These are phyloP conservation scores for Zygogramma bicolorata DNA, from an alignment of 2,888 invertebrate genomes.

Conservation along the genomic window DNA sequence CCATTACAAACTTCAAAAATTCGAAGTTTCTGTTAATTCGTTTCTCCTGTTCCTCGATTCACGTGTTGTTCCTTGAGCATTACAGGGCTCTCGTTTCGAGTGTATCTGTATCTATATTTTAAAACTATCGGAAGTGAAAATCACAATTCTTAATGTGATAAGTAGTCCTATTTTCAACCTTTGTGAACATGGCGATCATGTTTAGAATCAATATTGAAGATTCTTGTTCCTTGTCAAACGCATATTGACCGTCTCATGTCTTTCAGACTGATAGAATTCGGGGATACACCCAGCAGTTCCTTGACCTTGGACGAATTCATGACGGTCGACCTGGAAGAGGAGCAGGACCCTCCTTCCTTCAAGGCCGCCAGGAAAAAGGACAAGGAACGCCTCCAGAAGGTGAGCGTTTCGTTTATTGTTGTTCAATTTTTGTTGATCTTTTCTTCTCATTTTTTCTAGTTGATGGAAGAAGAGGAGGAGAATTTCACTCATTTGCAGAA, in stretches of 20 bases:
- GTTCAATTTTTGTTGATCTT: neutral
- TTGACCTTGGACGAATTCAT: conserved; percentile 97
- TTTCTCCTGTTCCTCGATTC: no score
- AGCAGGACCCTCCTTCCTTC: conserved; percentile 96
- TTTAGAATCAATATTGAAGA: no score
- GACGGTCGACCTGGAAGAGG: conserved; percentile 95
- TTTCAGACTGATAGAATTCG: conserved; percentile 88
- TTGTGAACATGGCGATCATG: no score
- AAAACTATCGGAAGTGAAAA: no score
- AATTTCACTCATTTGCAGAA: conserved; percentile 83
- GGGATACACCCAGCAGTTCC: conserved; percentile 95
- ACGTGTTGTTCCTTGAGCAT: no score
- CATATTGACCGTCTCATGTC: neutral
- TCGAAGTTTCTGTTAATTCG: no score
- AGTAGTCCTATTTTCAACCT: no score
- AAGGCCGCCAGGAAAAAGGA: conserved; percentile 91
- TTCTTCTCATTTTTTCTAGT: conserved; percentile 22
- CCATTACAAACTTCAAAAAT: no score
- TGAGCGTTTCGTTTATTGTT: conserved; percentile 56
- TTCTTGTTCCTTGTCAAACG: no score
- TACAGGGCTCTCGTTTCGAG: no score
- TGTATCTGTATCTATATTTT: no score
- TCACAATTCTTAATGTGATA: no score
- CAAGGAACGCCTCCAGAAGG: conserved; percentile 85
- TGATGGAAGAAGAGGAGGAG: conserved; percentile 73